Base-by-base conservation (phyloP, 2,113 vertebrate genomes). In the Hippocampus guttulatus region DNA sequence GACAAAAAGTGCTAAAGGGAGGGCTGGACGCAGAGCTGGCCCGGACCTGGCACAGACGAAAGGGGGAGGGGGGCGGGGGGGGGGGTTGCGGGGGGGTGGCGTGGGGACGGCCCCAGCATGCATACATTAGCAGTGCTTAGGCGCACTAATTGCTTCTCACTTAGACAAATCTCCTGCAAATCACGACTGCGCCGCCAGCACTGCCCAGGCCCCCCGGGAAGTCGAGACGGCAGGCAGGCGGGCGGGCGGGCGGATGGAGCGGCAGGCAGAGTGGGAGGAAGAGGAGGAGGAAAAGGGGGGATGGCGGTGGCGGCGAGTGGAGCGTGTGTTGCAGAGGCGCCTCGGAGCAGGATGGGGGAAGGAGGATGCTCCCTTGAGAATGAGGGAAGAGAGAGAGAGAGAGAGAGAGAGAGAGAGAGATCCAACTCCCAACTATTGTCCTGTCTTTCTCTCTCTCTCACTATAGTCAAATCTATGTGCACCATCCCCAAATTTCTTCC, bases 81-180 rank as follows among this genome's bases (percentile, higher is more conserved):
- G 64, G 80, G 78, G 75, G 79, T 72, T 77, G 82, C 54, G 64
- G 74, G 62, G 65, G 79, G 33, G 5, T 0, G 33, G 33, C 33
- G 33, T 38, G 33, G 33, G 33, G 33, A 38, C 75, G 57, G 90
- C 81, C 85, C 75, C 84, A 80, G 88, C 88, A 77, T 87, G 89
- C 89, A 92, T 92, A 92, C 88, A 92, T 93, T 92, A 93, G 90
- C 86, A 76, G 88, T 88, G 88, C 89, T 91, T 90, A 85, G 84
- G 85, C 86, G 75, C 91, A 91, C 91, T 92, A 93, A 93, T 93
- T 93, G 91, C 91, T 92, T 92, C 91, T 93, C 91, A 92, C 91
- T 93, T 93, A 92, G 91, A 92, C 91, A 93, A 93, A 92, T 92
- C 91, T 92, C 88, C 89, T 85, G 89, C 88, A 91, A 92, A 92